Percentiles rank a stretch among this genome's conserved stretches.
Conservation (phyloP, 2,888 invertebrate species). For the Chirona hameri region DNA sequence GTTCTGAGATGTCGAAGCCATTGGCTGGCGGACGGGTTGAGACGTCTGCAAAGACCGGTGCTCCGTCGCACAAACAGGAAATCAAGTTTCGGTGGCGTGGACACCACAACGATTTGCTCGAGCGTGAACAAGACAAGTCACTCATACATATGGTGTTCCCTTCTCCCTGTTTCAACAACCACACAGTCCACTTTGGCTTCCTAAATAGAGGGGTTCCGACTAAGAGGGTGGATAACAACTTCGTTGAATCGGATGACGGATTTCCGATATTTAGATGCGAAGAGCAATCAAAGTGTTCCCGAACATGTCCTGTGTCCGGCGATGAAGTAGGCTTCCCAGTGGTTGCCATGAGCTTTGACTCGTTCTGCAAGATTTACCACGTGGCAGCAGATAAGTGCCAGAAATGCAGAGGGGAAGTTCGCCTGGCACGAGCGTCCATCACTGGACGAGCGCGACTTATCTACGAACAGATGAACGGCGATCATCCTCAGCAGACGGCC, state of each 20-base stretch:
- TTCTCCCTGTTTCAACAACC: background rate
- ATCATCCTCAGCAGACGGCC: background rate
- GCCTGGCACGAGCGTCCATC: background rate
- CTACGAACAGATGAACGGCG: background rate
- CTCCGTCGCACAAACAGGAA: too few species aligned
- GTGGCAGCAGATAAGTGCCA: background rate
- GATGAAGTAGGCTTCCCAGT: background rate
- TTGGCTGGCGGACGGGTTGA: background rate
- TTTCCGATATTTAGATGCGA: background rate
- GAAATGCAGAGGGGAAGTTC: background rate
- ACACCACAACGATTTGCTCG: background rate
- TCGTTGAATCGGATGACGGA: background rate
- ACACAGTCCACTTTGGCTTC: background rate
- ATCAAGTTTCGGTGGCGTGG: background rate
- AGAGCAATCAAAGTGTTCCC: background rate
- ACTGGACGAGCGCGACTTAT: background rate
- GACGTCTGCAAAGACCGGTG: too few species aligned
- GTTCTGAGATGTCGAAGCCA: background rate
- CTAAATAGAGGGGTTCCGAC: background rate
- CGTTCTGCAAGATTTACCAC: background rate
- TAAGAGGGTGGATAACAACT: background rate
- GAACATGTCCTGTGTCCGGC: background rate
- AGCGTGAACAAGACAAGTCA: background rate
- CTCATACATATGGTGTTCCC: background rate
- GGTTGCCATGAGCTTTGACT: background rate